A percentile compares a stretch with the other conserved stretches of the same genome.
phyloP scores from a whole-genome alignment of 1,140 invertebrate genomes.

The Scaptomyza montana region DNA sequence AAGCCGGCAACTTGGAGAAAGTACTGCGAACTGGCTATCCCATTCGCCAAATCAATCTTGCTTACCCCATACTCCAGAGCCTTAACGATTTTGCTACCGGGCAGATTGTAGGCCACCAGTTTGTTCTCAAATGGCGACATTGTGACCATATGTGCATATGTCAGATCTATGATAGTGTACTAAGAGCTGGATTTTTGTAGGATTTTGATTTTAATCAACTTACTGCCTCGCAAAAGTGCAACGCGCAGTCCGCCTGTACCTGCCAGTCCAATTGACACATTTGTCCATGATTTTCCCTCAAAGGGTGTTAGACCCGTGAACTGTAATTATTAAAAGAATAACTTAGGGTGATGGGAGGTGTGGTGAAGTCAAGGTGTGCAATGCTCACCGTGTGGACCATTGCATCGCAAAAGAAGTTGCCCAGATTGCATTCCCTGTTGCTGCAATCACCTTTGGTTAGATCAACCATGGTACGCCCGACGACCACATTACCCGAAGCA shows the following conservation, averaged over 20 bases:
- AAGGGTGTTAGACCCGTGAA: slow-evolving; percentile 65
- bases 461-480: slow-evolving; percentile 86
- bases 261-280: slow-evolving; percentile 87
- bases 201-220: slow-evolving; percentile 27
- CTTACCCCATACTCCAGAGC: slow-evolving; percentile 86
- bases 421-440: slow-evolving; percentile 89
- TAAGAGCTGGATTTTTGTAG: neutral
- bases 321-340: slow-evolving; percentile 31
- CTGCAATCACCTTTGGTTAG: slow-evolving; percentile 86
- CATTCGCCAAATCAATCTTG: slow-evolving; percentile 65
- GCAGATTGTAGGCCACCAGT: slow-evolving; percentile 87
- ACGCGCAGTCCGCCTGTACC: slow-evolving; percentile 89
- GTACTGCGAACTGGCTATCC: slow-evolving; percentile 84
- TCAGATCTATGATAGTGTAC: slow-evolving; percentile 85
- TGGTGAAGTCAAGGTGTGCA: too few relatives aligned
- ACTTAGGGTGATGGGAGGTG: neutral
- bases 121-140: slow-evolving; percentile 89
- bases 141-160: slow-evolving; percentile 87
- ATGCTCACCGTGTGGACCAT: slow-evolving; percentile 85
- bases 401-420: slow-evolving; percentile 90
- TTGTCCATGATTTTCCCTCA: slow-evolving; percentile 85
- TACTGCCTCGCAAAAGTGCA: slow-evolving; percentile 85
- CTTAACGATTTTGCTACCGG: slow-evolving; percentile 86
- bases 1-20: slow-evolving; percentile 87
- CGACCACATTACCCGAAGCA: slow-evolving; percentile 84